Percentiles rank a stretch among this genome's conserved stretches.
phyloP scores from a whole-genome alignment of 2,888 invertebrate species.

The Hartigia nigra region DNA sequence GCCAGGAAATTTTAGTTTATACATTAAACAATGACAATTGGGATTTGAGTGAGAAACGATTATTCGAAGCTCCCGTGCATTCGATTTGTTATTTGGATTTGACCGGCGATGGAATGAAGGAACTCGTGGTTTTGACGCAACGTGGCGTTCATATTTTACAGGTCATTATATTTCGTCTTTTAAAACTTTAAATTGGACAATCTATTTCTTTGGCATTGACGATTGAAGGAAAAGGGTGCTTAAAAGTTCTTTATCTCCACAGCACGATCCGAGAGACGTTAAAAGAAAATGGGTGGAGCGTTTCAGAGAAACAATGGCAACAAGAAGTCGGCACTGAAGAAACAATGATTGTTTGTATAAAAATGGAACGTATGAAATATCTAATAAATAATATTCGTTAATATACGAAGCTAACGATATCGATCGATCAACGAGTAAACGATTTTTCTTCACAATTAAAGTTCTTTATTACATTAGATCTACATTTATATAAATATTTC shows the following conservation, averaged over 20 bases:
- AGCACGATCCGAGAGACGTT: conserved; percentile 53
- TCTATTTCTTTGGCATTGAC: conserved; percentile 1
- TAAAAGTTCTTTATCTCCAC: background rate
- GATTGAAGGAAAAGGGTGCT: conserved; percentile 3
- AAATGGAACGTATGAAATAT: background rate
- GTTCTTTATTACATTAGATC: conserved; percentile 22
- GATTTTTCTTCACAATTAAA: conserved; percentile 7
- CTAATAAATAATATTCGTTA: background rate
- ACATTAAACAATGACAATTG: conserved; percentile 64
- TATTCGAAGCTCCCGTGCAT: conserved; percentile 73
- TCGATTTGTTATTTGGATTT: conserved; percentile 73
- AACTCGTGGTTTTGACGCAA: conserved; percentile 74
- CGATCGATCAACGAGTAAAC: background rate
- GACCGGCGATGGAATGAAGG: conserved; percentile 75
- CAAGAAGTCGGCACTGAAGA: background rate
- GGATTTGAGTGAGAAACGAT: conserved; percentile 68
- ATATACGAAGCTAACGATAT: background rate
- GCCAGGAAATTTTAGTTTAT: conserved; percentile 71
- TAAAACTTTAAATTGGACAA: conserved; percentile 5
- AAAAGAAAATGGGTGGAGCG: conserved; percentile 49
- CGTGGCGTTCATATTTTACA: conserved; percentile 77
- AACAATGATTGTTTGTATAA: background rate
- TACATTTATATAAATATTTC: conserved; percentile 25
- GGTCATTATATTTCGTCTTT: conserved; percentile 57
- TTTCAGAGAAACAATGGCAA: conserved; percentile 26